Base-by-base conservation (phyloP, 1,140 invertebrate genomes). In the Goniozus legneri region DNA sequence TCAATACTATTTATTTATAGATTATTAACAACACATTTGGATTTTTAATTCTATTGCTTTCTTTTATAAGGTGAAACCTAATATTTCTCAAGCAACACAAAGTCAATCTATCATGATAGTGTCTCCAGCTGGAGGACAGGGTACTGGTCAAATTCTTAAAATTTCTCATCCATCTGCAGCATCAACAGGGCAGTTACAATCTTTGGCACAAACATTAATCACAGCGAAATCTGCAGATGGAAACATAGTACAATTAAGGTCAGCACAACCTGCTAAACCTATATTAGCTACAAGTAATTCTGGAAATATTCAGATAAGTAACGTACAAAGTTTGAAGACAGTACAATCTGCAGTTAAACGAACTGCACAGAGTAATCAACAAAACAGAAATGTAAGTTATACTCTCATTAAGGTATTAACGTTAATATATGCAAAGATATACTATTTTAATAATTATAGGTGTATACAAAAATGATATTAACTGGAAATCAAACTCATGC, bases 381-480 rank as follows among this genome's bases (percentile, higher is more conserved):
- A 67, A 48, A 62, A 64, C 38, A 67, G 65, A 59, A 77, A 75
- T 58, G 67, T 71, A 56, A 60, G 57, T 22, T 49, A 7, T 16
- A 15, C 22, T 51, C 8, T 27, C 14, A 31, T 37, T 8, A 19
- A 42, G 27, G 14, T 37, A 27, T 37, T 19, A 33, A 20, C 10
- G 16, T 33, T 20, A 1, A 6, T 35, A 15, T 16, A 33, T 20
- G 31, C 21, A 3, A 40, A 20, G 4, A 41, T 12, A 34, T 37
- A 13, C 4, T 50, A n/a, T 46, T 24, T 43, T 22, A 44, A 45
- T 54, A n/a, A n/a, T 47, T 42, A 22, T 50, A 77, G 73, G 70
- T 79, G 22, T 76, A 74, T 33, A 80, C 81, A 24, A 84, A 84
- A 71, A 80, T 84, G 62, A 82, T 83, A 47, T 69, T 83, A 34